These are phyloP conservation scores for Serranus cabrilla DNA, from an alignment of 2,797 vertebrate genomes.

Conservation along the genomic window DNA sequence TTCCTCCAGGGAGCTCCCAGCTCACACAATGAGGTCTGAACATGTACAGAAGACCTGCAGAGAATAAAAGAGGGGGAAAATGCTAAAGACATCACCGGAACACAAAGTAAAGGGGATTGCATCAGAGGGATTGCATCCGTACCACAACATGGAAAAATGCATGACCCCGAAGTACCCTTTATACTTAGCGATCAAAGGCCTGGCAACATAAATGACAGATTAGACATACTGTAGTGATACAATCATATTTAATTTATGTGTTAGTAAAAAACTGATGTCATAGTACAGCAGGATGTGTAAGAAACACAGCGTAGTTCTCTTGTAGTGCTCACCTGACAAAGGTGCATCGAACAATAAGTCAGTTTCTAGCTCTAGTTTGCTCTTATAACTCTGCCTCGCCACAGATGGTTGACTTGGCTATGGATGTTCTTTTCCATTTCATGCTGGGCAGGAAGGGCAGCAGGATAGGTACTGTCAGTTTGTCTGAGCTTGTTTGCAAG, in stretches of 20 bases:
- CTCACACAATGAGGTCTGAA: conserved; percentile 58
- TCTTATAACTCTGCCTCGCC: conserved; percentile 1
- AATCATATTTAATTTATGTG: neutral
- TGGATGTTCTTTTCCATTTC: conserved; percentile 37
- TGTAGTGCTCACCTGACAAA: neutral
- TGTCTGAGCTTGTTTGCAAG: conserved; percentile 35
- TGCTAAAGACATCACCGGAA: conserved; percentile 16
- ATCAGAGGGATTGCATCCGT: conserved; percentile 1
- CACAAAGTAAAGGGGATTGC: conserved; percentile 3
- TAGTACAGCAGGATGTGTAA: no score
- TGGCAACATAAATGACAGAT: neutral
- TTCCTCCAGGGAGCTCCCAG: conserved; percentile 45
- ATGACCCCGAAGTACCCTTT: neutral
- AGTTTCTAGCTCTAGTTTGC: neutral
- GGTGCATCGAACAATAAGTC: neutral
- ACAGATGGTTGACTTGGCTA: conserved; percentile 16
- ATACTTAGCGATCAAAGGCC: neutral
- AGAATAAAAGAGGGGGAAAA: conserved; percentile 14
- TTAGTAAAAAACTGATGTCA: neutral
- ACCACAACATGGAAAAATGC: neutral
- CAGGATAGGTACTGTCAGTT: conserved; percentile 27
- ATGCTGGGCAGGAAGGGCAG: conserved; percentile 31
- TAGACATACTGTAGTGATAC: neutral
- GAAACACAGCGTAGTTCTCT: neutral
- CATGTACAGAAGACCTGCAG: conserved; percentile 40